Evolutionary conservation across 2,888 invertebrate species (phyloP), one percentile per base, ranked within the genome.

Genomic region (Catotricha subobsoleta): DNA sequence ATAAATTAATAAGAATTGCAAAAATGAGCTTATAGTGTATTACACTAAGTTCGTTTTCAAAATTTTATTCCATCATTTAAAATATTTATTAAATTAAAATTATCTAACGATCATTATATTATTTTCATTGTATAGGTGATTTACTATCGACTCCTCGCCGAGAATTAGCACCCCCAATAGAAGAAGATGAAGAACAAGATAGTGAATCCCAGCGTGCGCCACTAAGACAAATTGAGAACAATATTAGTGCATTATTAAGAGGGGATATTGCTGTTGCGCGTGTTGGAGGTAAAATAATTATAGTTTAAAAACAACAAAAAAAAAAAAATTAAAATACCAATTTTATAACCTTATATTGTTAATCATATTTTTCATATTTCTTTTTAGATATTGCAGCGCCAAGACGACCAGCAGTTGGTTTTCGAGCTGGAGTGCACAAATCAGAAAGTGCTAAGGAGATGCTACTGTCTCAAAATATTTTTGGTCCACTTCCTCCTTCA

Each of bases 401-500:
- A 15, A 54, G 61, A 46, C 57, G 63, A 33, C 54, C 62, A 40
- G n/a, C n/a, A n/a, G 47, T 63, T 34, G 62, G 61, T 44, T 62
- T 62, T 54, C 58, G 73, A 51, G 59, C 61, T 31, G 76, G 78
- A 48, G 77, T 78, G 57, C 78, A 79, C 54, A 79, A 78, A 56
- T 78, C 78, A 13, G 76, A 77, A 51, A 78, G 78, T 56, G 76
- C 77, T 44, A 78, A 78, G 56, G 79, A 79, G 54, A 76, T 76
- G 66, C 65, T 62, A 44, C 47, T 63, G 20, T 63, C 62, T 18
- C 63, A 63, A 45, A 54, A 53, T 45, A 13, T 42, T 27, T 56
- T 63, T 44, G 63, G 63, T 12, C 63, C 63, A 13, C 48, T 63
- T 47, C 63, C 63, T 40, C 61, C 62, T 39, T 61, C 63, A 40